These are phyloP conservation scores for Drosophila algonquin DNA, from an alignment of 2,888 invertebrate species.

Conservation along the genomic window DNA sequence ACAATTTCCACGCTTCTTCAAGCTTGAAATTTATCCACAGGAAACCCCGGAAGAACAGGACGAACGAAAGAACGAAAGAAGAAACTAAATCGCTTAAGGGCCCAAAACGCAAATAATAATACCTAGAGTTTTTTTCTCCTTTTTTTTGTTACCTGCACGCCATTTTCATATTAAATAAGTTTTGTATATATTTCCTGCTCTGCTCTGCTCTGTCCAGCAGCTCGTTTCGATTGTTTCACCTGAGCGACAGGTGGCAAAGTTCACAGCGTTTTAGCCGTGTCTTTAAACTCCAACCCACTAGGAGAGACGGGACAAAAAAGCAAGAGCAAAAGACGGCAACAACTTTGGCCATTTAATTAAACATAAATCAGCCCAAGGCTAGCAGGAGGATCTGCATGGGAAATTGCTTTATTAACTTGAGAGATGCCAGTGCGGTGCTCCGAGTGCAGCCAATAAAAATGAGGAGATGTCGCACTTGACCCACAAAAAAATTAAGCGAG, in stretches of 20 bases:
- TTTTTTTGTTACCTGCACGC: slow-evolving; percentile 59
- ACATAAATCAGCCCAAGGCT: slow-evolving; percentile 36
- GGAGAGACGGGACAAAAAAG: slow-evolving; percentile 25
- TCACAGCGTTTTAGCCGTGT: slow-evolving; percentile 57
- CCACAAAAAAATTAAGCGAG: neutral
- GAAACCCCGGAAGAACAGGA: slow-evolving; percentile 19
- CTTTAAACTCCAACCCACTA: slow-evolving; percentile 17
- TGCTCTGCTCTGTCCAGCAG: slow-evolving; percentile 43
- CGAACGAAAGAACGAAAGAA: slow-evolving; percentile 28
- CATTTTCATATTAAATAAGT: slow-evolving; percentile 79
- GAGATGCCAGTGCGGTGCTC: neutral
- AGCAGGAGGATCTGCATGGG: neutral
- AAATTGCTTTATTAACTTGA: slow-evolving; percentile 30
- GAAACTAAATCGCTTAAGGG: slow-evolving; percentile 57
- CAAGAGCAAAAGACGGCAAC: neutral
- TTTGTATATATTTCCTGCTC: slow-evolving; percentile 66
- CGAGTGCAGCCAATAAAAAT: neutral
- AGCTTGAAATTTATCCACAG: slow-evolving; percentile 40
- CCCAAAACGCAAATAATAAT: slow-evolving; percentile 62
- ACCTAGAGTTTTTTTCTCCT: slow-evolving; percentile 38
- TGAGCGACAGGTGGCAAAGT: slow-evolving; percentile 68
- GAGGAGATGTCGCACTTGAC: slow-evolving; percentile 9
- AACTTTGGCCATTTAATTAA: slow-evolving; percentile 43
- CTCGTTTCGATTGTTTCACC: slow-evolving; percentile 51
- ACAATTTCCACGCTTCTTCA: slow-evolving; percentile 56